Percentiles rank a stretch among this genome's conserved stretches.
Evolutionary conservation across 1,140 invertebrate species (phyloP).

Genomic region (Drosophila trapezifrons): DNA sequence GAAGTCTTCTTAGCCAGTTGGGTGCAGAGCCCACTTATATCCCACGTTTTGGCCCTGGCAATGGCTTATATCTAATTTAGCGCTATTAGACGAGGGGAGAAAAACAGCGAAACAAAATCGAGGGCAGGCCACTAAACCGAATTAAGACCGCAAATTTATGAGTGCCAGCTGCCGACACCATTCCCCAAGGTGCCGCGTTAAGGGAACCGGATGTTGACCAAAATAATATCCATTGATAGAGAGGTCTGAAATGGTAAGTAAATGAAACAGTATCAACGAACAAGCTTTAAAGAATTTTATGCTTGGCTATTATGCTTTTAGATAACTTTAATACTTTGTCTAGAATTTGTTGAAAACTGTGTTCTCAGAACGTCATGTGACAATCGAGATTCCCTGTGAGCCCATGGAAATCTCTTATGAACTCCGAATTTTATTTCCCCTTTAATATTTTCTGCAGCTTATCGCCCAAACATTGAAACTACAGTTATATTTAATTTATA

Average conservation of each 20-base stretch:
- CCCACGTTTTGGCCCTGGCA: conserved; percentile 14
- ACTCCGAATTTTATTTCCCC: not conserved
- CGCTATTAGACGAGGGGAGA: conserved; percentile 29
- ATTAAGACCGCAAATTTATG: conserved; percentile 73
- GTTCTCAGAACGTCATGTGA: no score
- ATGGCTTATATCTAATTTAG: conserved; percentile 48
- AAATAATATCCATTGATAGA: conserved; percentile 42
- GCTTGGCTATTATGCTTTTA: no score
- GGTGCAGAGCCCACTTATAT: conserved; percentile 28
- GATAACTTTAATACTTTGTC: no score
- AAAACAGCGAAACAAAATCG: conserved; percentile 45
- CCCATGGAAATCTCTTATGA: no score
- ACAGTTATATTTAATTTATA: no score
- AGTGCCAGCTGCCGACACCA: conserved; percentile 24
- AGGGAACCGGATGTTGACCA: conserved; percentile 24
- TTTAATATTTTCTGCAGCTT: not conserved
- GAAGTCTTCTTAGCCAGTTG: conserved; percentile 20
- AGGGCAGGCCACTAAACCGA: conserved; percentile 57
- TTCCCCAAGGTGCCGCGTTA: conserved; percentile 13
- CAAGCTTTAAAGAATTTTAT: not conserved
- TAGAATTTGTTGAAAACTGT: no score
- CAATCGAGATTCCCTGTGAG: no score
- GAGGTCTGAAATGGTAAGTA: not conserved
- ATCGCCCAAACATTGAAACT: not conserved
- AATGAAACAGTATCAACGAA: not conserved